A percentile compares a stretch with the other conserved stretches of the same genome.
Conservation (phyloP, 2,797 vertebrate genomes). For the Danio albolineatus region DNA sequence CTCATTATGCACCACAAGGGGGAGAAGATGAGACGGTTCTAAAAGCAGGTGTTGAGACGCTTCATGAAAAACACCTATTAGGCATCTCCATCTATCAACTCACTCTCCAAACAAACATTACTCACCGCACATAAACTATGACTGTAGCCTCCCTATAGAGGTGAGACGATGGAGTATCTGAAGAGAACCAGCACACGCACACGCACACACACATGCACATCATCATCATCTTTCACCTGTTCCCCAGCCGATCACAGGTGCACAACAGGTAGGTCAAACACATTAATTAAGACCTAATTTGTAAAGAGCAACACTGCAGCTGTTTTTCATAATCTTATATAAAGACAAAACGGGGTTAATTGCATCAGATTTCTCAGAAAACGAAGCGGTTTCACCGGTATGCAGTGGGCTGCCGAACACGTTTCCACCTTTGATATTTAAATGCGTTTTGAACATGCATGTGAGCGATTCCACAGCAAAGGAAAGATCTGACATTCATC, state of each 20-base stretch:
- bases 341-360: slow-evolving; percentile 12
- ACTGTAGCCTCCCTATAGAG: slow-evolving; percentile 11
- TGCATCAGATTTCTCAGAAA: neutral
- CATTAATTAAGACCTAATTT: slow-evolving; percentile 20
- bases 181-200: neutral
- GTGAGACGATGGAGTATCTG: slow-evolving; percentile 7
- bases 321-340: neutral
- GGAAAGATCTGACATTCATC: slow-evolving; percentile 60
- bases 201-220: slow-evolving; percentile 1
- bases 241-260: slow-evolving; percentile 5
- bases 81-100: slow-evolving; percentile 2
- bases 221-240: slow-evolving; percentile 1
- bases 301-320: neutral
- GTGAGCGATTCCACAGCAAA: slow-evolving; percentile 62
- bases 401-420: slow-evolving; percentile 65
- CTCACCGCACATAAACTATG: slow-evolving; percentile 19
- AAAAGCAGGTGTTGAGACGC: slow-evolving; percentile 7
- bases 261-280: slow-evolving; percentile 44
- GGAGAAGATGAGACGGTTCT: neutral
- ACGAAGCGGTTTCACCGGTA: slow-evolving; percentile 34
- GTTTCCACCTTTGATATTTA: slow-evolving; percentile 78
- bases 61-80: slow-evolving; percentile 2
- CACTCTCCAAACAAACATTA: slow-evolving; percentile 19
- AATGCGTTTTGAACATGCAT: slow-evolving; percentile 71
- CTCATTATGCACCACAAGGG: neutral